These are phyloP conservation scores for Apodemus agrarius DNA, from an alignment of 2,797 vertebrate genomes.

Conservation along the genomic window DNA sequence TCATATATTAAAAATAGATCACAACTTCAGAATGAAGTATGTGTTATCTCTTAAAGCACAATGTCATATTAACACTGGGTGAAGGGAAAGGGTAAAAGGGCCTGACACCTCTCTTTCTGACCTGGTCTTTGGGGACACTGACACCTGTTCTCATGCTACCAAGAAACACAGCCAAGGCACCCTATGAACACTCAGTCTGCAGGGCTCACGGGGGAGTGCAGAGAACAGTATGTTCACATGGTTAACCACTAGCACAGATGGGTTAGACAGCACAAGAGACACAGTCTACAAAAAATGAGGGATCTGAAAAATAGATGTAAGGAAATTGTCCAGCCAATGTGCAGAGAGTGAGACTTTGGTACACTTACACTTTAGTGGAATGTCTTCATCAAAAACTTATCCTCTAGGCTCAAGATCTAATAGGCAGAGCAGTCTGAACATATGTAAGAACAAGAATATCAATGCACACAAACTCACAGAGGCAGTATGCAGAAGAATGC, in stretches of 20 bases:
- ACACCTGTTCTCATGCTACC: neutral
- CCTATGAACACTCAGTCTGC: neutral
- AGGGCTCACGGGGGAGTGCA: neutral
- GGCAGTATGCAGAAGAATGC: neutral
- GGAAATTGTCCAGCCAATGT: neutral
- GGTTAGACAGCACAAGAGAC: neutral
- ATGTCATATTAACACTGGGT: neutral
- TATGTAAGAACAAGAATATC: neutral
- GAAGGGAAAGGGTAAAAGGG: neutral
- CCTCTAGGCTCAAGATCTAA: neutral
- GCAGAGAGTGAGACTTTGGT: neutral
- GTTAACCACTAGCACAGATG: neutral
- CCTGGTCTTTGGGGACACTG: neutral
- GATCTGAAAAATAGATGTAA: slow-evolving; percentile 3
- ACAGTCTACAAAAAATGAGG: neutral
- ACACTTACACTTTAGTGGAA: neutral
- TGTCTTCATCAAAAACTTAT: neutral
- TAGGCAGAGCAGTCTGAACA: neutral
- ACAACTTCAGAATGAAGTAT: neutral
- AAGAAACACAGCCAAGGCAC: neutral
- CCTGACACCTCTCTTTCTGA: neutral
- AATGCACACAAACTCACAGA: neutral
- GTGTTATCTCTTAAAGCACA: slow-evolving; percentile 12
- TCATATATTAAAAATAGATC: slow-evolving; percentile 14
- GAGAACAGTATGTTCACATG: too few relatives aligned